Conservation (phyloP, 2,888 invertebrate species). For the Lissocephala sabroskyi region DNA sequence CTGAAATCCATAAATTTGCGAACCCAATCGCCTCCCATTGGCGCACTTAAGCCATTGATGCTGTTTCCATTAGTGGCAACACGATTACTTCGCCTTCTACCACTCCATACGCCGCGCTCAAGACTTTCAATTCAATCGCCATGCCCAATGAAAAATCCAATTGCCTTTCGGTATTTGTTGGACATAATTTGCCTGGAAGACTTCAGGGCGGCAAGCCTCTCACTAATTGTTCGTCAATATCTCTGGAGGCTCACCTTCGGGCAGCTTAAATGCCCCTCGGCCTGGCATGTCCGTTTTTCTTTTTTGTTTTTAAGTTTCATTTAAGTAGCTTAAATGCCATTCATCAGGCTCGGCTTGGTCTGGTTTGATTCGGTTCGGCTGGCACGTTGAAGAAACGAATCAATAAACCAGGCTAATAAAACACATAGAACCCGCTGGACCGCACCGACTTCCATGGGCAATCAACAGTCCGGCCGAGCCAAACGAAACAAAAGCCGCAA, state of each 20-base stretch:
- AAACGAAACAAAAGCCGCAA: constrained; percentile 53
- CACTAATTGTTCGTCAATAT: neutral
- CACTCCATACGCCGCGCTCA: too few relatives aligned
- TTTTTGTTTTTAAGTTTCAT: constrained; percentile 1
- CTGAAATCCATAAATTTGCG: constrained; percentile 55
- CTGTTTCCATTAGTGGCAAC: constrained; percentile 52
- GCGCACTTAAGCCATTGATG: constrained; percentile 48
- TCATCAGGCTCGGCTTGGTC: neutral
- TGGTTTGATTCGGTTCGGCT: too few relatives aligned
- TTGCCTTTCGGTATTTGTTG: neutral
- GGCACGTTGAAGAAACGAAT: too few relatives aligned
- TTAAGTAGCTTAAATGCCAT: constrained; percentile 3
- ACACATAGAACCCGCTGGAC: too few relatives aligned
- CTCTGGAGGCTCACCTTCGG: neutral
- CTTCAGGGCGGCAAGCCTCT: neutral
- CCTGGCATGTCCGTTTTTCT: too few relatives aligned
- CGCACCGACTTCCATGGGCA: too few relatives aligned
- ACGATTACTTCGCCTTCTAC: too few relatives aligned
- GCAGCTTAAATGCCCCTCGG: too few relatives aligned
- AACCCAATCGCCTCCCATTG: constrained; percentile 37
- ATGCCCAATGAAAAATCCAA: too few relatives aligned
- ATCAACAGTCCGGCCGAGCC: too few relatives aligned
- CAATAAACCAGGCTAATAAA: too few relatives aligned
- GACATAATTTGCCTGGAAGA: neutral
- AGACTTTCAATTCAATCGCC: too few relatives aligned